Conservation (phyloP, 2,113 vertebrate genomes). For the Sinocyclocheilus rhinocerous region DNA sequence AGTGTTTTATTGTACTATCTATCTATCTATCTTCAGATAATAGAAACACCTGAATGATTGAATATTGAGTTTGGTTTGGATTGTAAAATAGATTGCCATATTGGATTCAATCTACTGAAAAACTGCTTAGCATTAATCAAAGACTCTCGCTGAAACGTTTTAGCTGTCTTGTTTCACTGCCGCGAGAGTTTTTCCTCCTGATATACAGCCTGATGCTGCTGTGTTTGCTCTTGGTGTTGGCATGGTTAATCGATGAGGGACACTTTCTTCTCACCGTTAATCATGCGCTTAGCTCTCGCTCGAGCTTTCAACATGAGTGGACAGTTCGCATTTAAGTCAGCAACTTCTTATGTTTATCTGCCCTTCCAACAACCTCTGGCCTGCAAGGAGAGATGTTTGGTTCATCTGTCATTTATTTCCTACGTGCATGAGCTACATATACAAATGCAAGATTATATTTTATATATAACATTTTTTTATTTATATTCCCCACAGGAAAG, state of each 20-base stretch:
- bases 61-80: not conserved
- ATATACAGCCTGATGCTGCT: not conserved
- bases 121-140: not conserved
- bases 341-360: slow-evolving; percentile 8
- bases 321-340: slow-evolving; percentile 8
- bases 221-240: slow-evolving; percentile 1
- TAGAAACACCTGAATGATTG: not conserved
- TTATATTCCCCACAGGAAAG: no score
- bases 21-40: not conserved
- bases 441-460: not conserved
- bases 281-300: slow-evolving; percentile 27
- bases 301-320: not conserved
- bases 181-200: not conserved
- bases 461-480: no score
- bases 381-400: not conserved
- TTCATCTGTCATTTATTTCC: not conserved
- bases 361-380: slow-evolving; percentile 23
- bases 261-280: slow-evolving; percentile 45
- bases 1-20: not conserved
- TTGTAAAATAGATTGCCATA: not conserved
- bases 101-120: not conserved
- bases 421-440: not conserved
- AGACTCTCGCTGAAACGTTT: not conserved
- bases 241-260: slow-evolving; percentile 47
- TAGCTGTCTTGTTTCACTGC: not conserved